phyloP scores from a whole-genome alignment of 2,113 vertebrate species.

The Ailuropoda melanoleuca region DNA sequence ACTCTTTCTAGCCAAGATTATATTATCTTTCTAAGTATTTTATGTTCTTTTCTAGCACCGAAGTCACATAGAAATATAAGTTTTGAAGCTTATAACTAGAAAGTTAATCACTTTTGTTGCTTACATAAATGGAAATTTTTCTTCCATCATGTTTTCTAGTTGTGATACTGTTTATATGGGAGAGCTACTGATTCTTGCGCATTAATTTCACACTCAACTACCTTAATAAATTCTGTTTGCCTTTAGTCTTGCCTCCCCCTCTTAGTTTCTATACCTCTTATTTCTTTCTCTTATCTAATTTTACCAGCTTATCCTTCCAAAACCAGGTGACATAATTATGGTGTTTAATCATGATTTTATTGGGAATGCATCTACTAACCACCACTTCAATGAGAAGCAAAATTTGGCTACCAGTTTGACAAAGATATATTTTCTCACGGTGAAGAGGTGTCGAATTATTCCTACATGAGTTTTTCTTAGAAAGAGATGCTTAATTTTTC shows the following conservation, averaged over 20 bases:
- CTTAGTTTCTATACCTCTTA: background rate
- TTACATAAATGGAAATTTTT: background rate
- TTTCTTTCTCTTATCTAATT: conserved; percentile 14
- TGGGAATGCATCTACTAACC: background rate
- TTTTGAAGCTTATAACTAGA: conserved; percentile 21
- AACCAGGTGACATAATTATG: conserved; percentile 33
- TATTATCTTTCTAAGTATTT: conserved; percentile 37
- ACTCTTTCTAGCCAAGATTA: background rate
- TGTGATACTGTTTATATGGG: background rate
- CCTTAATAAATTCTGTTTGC: background rate
- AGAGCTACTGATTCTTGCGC: background rate
- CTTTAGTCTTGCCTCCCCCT: background rate
- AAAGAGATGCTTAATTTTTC: conserved; percentile 50
- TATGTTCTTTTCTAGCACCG: background rate
- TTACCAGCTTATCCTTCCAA: background rate
- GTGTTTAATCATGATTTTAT: background rate
- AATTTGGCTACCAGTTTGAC: conserved; percentile 35
- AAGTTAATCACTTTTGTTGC: background rate
- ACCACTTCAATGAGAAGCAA: conserved; percentile 24
- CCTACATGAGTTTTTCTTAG: conserved; percentile 17
- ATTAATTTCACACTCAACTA: background rate
- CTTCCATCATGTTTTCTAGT: background rate
- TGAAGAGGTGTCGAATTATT: conserved; percentile 37
- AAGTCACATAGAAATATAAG: conserved; percentile 4
- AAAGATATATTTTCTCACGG: background rate